Percentiles rank a stretch among this genome's conserved stretches.
phyloP scores from a whole-genome alignment of 2,888 invertebrate genomes.

The Meta bourneti region DNA sequence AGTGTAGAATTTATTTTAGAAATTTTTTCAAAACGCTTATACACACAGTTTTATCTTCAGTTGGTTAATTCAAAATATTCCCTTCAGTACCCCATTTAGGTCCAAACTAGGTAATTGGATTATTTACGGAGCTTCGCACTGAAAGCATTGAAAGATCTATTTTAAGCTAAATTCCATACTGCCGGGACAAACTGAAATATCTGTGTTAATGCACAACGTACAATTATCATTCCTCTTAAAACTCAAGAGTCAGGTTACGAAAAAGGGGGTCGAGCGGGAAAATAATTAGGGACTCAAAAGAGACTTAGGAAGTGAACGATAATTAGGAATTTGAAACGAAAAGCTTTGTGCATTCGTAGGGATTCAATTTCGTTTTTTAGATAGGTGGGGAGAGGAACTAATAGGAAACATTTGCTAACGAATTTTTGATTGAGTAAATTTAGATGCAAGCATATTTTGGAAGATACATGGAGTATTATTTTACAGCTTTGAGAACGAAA shows the following conservation, averaged over 20 bases:
- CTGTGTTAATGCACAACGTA: background rate
- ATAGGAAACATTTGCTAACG: background rate
- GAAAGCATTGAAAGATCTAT: background rate
- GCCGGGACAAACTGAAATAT: background rate
- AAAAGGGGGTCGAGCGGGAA: background rate
- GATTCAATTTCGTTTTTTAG: background rate
- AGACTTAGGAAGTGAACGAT: background rate
- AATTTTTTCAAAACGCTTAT: too few species aligned
- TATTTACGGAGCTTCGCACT: background rate
- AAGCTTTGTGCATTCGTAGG: background rate
- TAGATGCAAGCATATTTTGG: background rate
- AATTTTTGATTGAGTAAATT: background rate
- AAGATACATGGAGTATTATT: background rate
- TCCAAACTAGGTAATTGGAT: background rate
- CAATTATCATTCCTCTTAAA: background rate
- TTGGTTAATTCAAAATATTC: too few species aligned
- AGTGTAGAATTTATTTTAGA: too few species aligned
- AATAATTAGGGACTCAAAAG: background rate
- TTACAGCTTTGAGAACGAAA: too few species aligned
- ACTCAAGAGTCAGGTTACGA: background rate
- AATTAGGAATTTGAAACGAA: background rate
- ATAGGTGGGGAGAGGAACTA: background rate
- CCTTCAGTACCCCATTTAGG: too few species aligned
- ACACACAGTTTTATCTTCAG: too few species aligned
- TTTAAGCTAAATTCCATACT: background rate